Evolutionary conservation across 2,888 invertebrate genomes (phyloP).

Genomic region (Baronia brevicornis): DNA sequence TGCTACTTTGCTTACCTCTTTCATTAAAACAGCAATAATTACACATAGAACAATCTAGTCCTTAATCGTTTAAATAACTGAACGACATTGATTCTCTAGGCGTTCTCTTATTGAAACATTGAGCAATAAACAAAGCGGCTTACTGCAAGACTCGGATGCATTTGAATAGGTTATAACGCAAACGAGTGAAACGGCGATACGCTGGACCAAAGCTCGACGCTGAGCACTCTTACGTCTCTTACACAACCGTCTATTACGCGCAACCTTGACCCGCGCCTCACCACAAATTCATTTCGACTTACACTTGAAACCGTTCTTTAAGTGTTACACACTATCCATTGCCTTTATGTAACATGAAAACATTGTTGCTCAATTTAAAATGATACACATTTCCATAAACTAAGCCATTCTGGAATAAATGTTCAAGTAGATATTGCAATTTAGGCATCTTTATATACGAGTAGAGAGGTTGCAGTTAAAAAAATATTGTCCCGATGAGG

Average conservation of each 20-base stretch:
- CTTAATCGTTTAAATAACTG: too few species aligned
- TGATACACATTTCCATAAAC: constrained; percentile 6
- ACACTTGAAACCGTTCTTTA: constrained; percentile 28
- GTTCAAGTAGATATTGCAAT: too few species aligned
- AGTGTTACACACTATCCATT: constrained; percentile 16
- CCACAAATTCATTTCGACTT: constrained; percentile 49
- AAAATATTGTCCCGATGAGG: too few species aligned
- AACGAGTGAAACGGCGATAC: constrained; percentile 1
- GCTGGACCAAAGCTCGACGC: constrained; percentile 5
- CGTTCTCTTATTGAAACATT: too few species aligned
- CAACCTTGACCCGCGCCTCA: constrained; percentile 66
- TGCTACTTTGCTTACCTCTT: too few species aligned
- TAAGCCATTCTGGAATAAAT: constrained; percentile 1
- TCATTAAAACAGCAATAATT: too few species aligned
- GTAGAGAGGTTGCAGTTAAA: constrained; percentile 3
- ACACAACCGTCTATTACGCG: constrained; percentile 50
- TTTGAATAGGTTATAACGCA: not conserved
- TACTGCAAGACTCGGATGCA: not conserved
- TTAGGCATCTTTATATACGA: too few species aligned
- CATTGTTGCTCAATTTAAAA: constrained; percentile 14
- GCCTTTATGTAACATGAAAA: constrained; percentile 13
- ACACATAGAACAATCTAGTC: too few species aligned
- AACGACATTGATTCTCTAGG: too few species aligned
- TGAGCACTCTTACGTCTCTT: constrained; percentile 37
- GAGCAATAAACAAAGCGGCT: not conserved